Evolutionary conservation across 1,140 invertebrate species (phyloP).

Genomic region (Chrysopa pallens): DNA sequence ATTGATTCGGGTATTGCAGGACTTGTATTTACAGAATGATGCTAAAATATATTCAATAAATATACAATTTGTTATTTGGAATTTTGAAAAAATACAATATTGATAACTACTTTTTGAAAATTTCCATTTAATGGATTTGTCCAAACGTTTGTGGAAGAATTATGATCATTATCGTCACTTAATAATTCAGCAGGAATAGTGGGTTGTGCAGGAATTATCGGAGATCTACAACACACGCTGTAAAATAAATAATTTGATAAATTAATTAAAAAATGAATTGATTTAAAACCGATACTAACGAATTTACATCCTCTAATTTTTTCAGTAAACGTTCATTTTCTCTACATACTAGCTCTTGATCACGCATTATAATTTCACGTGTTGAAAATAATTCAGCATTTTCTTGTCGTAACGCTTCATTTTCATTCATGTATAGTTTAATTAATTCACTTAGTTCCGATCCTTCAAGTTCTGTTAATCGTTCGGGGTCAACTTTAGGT

Average conservation of each 20-base stretch:
- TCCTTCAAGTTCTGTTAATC: slow-evolving; percentile 49
- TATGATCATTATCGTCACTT: slow-evolving; percentile 21
- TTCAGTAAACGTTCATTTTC: slow-evolving; percentile 78
- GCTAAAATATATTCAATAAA: no score
- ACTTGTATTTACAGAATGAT: no score
- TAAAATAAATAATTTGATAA: slow-evolving; percentile 7
- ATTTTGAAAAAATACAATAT: no score
- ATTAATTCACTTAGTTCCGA: slow-evolving; percentile 54
- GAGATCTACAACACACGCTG: slow-evolving; percentile 60
- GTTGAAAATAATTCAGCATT: slow-evolving; percentile 70
- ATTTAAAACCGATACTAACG: slow-evolving; percentile 32
- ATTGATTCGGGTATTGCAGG: slow-evolving; percentile 29
- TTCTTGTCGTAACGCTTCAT: slow-evolving; percentile 66
- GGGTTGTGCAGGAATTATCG: slow-evolving; percentile 53
- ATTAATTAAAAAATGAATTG: background rate
- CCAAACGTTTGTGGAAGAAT: slow-evolving; percentile 43
- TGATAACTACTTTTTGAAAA: no score
- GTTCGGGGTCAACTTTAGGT: slow-evolving; percentile 46
- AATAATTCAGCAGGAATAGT: slow-evolving; percentile 41
- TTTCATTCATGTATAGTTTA: slow-evolving; percentile 65
- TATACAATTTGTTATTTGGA: no score
- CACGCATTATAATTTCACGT: slow-evolving; percentile 60
- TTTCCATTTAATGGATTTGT: slow-evolving; percentile 34
- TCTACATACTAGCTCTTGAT: slow-evolving; percentile 75
- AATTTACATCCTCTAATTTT: slow-evolving; percentile 73